A percentile compares a stretch with the other conserved stretches of the same genome.
These are phyloP conservation scores for Indicator indicator DNA, from an alignment of 2,113 vertebrate species.

Conservation along the genomic window DNA sequence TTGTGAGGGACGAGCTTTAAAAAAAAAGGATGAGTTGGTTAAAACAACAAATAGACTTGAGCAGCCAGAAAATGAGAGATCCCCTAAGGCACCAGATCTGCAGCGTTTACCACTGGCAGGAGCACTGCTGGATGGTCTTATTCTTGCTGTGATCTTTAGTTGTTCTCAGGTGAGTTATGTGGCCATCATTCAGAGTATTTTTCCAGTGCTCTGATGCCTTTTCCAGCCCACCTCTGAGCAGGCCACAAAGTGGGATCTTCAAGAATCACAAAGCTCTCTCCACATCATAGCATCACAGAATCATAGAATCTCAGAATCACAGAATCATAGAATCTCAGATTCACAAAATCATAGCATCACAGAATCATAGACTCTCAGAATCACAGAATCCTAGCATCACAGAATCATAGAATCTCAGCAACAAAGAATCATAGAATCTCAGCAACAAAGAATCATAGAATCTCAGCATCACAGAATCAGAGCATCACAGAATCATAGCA, in stretches of 20 bases:
- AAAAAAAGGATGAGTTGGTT: background rate
- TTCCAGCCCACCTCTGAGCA: background rate
- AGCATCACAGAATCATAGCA: too few relatives aligned
- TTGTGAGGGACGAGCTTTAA: background rate
- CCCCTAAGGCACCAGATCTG: background rate
- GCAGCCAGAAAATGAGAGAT: background rate
- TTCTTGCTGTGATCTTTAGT: background rate
- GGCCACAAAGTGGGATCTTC: background rate
- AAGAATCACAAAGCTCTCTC: background rate
- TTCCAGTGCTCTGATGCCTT: too few relatives aligned
- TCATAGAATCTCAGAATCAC: too few relatives aligned
- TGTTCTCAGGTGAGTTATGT: background rate
- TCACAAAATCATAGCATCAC: too few relatives aligned
- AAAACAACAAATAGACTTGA: background rate
- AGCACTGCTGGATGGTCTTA: background rate
- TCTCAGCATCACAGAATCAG: too few relatives aligned
- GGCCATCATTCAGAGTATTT: background rate
- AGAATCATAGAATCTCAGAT: too few relatives aligned
- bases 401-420: too few relatives aligned
- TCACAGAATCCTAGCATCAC: too few relatives aligned
- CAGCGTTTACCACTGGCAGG: fast-evolving
- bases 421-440: too few relatives aligned
- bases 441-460: too few relatives aligned
- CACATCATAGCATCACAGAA: background rate
- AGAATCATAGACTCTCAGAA: too few relatives aligned